Evolutionary conservation across 2,113 vertebrate species (phyloP), one percentile per base, ranked within the genome.

Genomic region (Brevimyrus niger): DNA sequence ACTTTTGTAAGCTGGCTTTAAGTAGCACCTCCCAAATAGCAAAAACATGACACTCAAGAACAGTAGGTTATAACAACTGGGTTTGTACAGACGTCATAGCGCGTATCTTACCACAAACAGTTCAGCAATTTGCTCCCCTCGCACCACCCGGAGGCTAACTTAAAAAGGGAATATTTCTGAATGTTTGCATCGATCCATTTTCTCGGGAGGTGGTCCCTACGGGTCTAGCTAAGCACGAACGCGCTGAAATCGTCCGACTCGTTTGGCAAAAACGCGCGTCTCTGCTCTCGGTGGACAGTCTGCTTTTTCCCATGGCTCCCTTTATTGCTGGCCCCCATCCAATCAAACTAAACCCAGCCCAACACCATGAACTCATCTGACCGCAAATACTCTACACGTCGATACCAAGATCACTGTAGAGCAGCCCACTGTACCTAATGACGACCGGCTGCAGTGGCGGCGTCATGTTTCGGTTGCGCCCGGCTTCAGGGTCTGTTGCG

Each of bases 381-480:
- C 48, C 89, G 35, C 48, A 19, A 31, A 23, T 61, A 44, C n/a
- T 21, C 23, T 13, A 23, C 8, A 21, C 82, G 82, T 44, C 82
- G 82, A n/a, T 84, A 23, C 15, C 21, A 8, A 84, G 10, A 2
- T 35, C n/a, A 47, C 2, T 58, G 85, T 61, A n/a, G n/a, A 47
- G 27, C 27, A 21, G 17, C 84, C 89, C 76, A 84, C 7, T 85
- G 88, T 91, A 91, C 89, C 89, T 86, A 90, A 92, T 76, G 91
- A 88, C 90, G 91, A 92, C 90, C 89, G 90, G 91, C 91, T 88
- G 92, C 93, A 93, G 91, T 91, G 89, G 92, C 93, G 93, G 95
- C 94, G 94, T 94, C 93, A 94, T 89, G 91, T 88, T 84, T 87
- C 82, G 88, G 88, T 86, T 61, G 87, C 89, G 69, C 89, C 89